Evolutionary conservation across 37 sponge, comb jelly and placozoan genomes (phyloP).

Genomic region (Sycon ciliatum): DNA sequence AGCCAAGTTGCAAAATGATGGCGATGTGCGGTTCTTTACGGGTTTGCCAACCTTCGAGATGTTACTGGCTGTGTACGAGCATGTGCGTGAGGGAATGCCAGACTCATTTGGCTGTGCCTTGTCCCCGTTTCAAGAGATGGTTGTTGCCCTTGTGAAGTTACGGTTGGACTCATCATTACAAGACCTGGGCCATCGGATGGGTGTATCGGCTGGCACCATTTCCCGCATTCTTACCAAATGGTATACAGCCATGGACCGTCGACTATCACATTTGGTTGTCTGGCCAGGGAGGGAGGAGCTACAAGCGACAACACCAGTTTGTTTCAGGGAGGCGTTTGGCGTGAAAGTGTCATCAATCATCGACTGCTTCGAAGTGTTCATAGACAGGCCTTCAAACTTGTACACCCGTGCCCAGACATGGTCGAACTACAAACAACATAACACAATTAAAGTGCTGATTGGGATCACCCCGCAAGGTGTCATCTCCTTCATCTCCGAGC

Average conservation of each 20-base stretch:
- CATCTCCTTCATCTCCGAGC: constrained; percentile 43
- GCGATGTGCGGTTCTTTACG: neutral
- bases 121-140: constrained; percentile 46
- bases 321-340: constrained; percentile 36
- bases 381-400: constrained; percentile 42
- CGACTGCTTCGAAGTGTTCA: constrained; percentile 66
- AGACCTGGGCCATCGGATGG: constrained; percentile 49
- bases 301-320: constrained; percentile 42
- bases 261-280: constrained; percentile 28
- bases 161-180: constrained; percentile 13
- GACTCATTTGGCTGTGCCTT: neutral
- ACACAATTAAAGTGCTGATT: constrained; percentile 52
- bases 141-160: constrained; percentile 38
- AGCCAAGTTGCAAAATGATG: neutral
- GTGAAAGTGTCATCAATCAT: constrained; percentile 39
- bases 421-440: constrained; percentile 52
- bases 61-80: neutral
- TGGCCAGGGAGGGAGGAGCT: constrained; percentile 57
- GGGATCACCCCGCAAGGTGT: constrained; percentile 59
- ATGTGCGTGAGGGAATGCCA: neutral
- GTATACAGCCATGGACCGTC: constrained; percentile 18
- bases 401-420: constrained; percentile 32
- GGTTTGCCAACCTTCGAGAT: constrained; percentile 14
- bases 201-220: constrained; percentile 28
- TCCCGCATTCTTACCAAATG: constrained; percentile 28